Evolutionary conservation across 2,113 vertebrate species (phyloP), one percentile per base, ranked within the genome.

Genomic region (Chaetodon trifascialis): DNA sequence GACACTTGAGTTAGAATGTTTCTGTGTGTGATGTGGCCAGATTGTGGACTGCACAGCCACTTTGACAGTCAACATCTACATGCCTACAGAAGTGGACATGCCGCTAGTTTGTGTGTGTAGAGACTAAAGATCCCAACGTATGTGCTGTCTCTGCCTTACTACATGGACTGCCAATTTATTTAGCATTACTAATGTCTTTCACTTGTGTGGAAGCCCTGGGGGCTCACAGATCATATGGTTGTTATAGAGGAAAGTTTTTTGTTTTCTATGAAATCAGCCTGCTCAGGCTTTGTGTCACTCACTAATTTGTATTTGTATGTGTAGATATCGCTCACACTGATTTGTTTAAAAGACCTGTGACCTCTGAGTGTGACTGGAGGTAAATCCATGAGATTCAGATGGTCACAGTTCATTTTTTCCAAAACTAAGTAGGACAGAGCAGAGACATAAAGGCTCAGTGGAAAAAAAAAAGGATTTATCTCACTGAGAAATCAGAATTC

Each of bases 61-160:
- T 80, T 66, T 82, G 79, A 78, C 40, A 16, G 49, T 62, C 25
- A 44, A 47, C 38, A 11, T 56, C 64, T 73, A 19, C 64, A 66
- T 63, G 75, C 47, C 70, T n/a, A 16, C 44, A 72, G 15, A 78
- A 47, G 10, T 30, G 10, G 62, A 11, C 78, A 51, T 54, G 71
- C 79, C 71, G 65, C 16, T 72, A 30, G 64, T 80, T 63, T 84
- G 40, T 74, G 56, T 89, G 42, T 82, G 71, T 55, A 19, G 51
- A 80, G 52, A 76, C 58, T 49, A 60, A 78, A 68, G 55, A 52
- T 71, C 34, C 55, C 52, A 25, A 71, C 73, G 58, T 73, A 77
- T 55, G 63, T 69, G 76, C 72, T 76, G 82, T 80, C 63, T 83
- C 84, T 73, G 89, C 89, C 87, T 90, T 82, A 86, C 68, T 59